Conservation (phyloP, 2,888 invertebrate genomes). For the Dasypolia templi region DNA sequence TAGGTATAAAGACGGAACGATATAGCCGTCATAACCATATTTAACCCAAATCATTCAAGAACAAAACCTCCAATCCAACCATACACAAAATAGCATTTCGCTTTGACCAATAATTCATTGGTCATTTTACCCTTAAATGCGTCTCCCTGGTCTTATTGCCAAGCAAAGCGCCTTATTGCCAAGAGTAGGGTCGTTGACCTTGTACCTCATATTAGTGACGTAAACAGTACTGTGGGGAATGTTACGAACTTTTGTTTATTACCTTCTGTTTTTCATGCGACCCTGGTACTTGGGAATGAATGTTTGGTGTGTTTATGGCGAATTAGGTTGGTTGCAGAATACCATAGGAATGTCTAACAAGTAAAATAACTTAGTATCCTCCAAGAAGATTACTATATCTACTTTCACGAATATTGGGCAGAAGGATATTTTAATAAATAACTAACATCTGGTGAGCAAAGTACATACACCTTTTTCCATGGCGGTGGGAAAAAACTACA, state of each 20-base stretch:
- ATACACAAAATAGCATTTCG: slow-evolving; percentile 17
- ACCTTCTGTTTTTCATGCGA: slow-evolving; percentile 41
- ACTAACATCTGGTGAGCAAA: no score
- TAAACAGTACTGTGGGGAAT: slow-evolving; percentile 36
- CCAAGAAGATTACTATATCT: not conserved
- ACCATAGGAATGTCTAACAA: not conserved
- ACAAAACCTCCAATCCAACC: not conserved
- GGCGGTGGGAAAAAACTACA: no score
- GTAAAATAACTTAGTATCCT: not conserved
- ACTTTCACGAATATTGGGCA: not conserved
- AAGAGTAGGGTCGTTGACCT: slow-evolving; percentile 33
- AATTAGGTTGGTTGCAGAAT: slow-evolving; percentile 1
- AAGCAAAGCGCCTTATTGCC: slow-evolving; percentile 21
- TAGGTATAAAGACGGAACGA: not conserved
- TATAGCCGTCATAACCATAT: not conserved
- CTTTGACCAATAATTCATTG: slow-evolving; percentile 30
- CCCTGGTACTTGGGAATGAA: slow-evolving; percentile 29
- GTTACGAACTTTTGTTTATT: slow-evolving; percentile 51
- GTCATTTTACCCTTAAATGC: slow-evolving; percentile 24
- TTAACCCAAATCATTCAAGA: not conserved
- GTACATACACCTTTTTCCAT: no score
- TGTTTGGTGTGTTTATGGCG: slow-evolving; percentile 1
- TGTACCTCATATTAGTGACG: slow-evolving; percentile 42
- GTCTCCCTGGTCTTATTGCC: slow-evolving; percentile 18
- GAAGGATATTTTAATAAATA: no score